phyloP scores from a whole-genome alignment of 1,140 invertebrate genomes.

The Tetragnatha versicolor region DNA sequence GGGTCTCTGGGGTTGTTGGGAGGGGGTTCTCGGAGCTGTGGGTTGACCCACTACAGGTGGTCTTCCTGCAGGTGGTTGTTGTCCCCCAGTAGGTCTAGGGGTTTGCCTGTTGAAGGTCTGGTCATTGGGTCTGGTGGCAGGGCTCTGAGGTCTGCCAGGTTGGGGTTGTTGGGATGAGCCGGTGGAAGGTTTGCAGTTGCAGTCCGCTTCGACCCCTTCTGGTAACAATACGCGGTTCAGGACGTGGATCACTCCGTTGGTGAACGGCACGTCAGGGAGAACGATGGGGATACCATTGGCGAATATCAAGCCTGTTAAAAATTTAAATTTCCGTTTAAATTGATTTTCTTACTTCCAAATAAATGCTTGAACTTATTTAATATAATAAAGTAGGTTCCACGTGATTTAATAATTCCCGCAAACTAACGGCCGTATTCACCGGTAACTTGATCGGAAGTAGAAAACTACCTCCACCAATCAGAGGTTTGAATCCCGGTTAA shows the following conservation, averaged over 20 bases:
- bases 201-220: constrained; percentile 54
- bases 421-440: too few relatives aligned
- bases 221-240: constrained; percentile 68
- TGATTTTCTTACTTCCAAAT: too few relatives aligned
- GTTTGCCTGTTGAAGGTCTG: background rate
- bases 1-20: constrained; percentile 7
- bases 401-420: too few relatives aligned
- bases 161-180: background rate
- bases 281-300: constrained; percentile 61
- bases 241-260: constrained; percentile 69
- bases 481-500: too few relatives aligned
- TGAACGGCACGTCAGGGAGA: constrained; percentile 48
- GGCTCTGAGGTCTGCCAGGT: background rate
- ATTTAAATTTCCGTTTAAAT: background rate
- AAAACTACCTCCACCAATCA: too few relatives aligned
- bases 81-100: constrained; percentile 2
- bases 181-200: constrained; percentile 41
- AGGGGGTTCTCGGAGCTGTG: background rate
- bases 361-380: too few relatives aligned
- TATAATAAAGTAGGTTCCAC: too few relatives aligned
- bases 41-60: background rate
- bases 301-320: constrained; percentile 52
- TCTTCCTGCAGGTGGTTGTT: background rate
- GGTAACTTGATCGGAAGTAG: too few relatives aligned
- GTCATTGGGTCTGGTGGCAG: background rate